These are phyloP conservation scores for Proterorhinus semilunaris DNA, from an alignment of 2,113 vertebrate genomes.

Conservation along the genomic window DNA sequence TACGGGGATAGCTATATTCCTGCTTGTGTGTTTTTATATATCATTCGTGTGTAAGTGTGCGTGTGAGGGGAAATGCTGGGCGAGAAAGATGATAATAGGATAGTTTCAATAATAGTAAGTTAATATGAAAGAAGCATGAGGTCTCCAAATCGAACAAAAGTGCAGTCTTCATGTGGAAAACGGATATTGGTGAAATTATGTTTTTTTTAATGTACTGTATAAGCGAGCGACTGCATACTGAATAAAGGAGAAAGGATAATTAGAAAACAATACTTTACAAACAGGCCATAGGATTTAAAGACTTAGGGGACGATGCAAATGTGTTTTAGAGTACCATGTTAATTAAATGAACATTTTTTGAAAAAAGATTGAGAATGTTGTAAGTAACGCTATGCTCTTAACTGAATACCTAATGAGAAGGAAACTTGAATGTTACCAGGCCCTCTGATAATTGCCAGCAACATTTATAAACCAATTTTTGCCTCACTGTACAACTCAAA, in stretches of 20 bases:
- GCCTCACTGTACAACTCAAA: conserved; percentile 40
- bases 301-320: conserved; percentile 59
- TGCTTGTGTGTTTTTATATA: conserved; percentile 75
- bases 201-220: conserved; percentile 46
- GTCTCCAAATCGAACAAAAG: conserved; percentile 61
- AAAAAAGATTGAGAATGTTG: conserved; percentile 64
- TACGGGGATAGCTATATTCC: conserved; percentile 68
- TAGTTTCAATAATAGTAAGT: conserved; percentile 55
- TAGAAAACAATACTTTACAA: conserved; percentile 52
- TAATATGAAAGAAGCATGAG: conserved; percentile 59
- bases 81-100: conserved; percentile 40
- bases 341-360: conserved; percentile 55
- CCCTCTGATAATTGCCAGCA: conserved; percentile 32
- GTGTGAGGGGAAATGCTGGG: conserved; percentile 20
- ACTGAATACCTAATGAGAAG: conserved; percentile 35
- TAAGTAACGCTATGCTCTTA: conserved; percentile 51
- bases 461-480: conserved; percentile 34
- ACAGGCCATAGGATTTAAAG: conserved; percentile 48
- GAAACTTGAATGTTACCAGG: conserved; percentile 57
- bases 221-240: conserved; percentile 44
- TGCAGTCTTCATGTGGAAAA: conserved; percentile 51
- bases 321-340: conserved; percentile 34
- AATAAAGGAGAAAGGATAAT: conserved; percentile 33
- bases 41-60: conserved; percentile 62
- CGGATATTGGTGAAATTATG: conserved; percentile 40